A percentile compares a stretch with the other conserved stretches of the same genome.
Evolutionary conservation across 1,140 invertebrate genomes (phyloP).

Genomic region (Drosophila subpulchrella): DNA sequence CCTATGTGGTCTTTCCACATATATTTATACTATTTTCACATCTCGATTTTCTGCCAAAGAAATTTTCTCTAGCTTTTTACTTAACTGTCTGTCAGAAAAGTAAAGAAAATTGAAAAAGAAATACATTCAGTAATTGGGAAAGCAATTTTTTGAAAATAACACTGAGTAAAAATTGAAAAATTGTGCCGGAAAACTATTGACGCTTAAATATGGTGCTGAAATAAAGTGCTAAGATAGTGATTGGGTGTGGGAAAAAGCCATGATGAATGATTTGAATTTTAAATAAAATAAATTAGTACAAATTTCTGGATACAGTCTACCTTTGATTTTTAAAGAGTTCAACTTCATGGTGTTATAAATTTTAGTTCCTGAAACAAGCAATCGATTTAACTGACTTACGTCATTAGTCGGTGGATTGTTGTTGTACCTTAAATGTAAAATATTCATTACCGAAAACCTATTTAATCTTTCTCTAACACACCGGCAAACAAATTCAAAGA

Average conservation of each 20-base stretch:
- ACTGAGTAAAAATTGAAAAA: constrained; percentile 1
- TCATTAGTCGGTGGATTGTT: not conserved
- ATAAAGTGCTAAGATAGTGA: not conserved
- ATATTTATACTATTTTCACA: constrained; percentile 39
- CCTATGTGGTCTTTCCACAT: constrained; percentile 14
- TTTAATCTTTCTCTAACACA: constrained; percentile 20
- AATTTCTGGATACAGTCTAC: too few relatives aligned
- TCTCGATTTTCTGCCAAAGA: constrained; percentile 25
- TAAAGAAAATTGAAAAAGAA: constrained; percentile 32
- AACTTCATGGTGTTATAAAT: too few relatives aligned
- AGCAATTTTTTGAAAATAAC: constrained; percentile 13
- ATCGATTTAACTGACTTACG: too few relatives aligned
- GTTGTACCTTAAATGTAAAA: not conserved
- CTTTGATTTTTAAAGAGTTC: too few relatives aligned
- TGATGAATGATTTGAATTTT: not conserved
- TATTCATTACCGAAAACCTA: constrained; percentile 1
- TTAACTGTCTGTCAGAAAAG: constrained; percentile 22
- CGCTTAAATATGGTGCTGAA: not conserved
- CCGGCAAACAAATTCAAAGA: constrained; percentile 13
- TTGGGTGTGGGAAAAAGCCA: not conserved
- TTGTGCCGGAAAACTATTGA: not conserved
- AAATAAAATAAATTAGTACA: not conserved
- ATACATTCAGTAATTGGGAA: constrained; percentile 5
- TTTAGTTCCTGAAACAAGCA: not conserved
- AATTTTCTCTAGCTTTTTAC: constrained; percentile 20